Evolutionary conservation across 1,140 invertebrate species (phyloP).

Genomic region (Episyrphus balteatus): DNA sequence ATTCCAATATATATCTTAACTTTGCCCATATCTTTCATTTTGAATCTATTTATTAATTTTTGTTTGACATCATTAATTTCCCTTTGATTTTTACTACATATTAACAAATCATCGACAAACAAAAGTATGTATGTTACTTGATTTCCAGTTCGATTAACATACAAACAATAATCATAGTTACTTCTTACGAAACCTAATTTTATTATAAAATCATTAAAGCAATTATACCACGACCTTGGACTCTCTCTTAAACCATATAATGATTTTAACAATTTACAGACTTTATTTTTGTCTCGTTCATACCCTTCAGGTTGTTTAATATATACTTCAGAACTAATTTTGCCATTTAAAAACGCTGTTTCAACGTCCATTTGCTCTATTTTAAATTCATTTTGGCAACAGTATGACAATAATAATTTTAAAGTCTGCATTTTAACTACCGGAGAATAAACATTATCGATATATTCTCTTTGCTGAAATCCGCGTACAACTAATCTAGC

Average conservation of each 20-base stretch:
- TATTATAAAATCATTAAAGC: slow-evolving; percentile 16
- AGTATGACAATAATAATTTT: slow-evolving; percentile 29
- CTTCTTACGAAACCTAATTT: slow-evolving; percentile 5
- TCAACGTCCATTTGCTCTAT: slow-evolving; percentile 24
- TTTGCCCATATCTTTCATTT: slow-evolving; percentile 28
- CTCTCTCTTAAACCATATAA: slow-evolving; percentile 16
- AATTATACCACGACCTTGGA: slow-evolving; percentile 27
- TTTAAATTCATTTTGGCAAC: slow-evolving; percentile 17
- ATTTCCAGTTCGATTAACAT: slow-evolving; percentile 14
- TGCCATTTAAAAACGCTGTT: slow-evolving; percentile 34
- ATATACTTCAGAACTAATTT: slow-evolving; percentile 36
- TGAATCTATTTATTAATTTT: slow-evolving; percentile 21
- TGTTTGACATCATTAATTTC: slow-evolving; percentile 18
- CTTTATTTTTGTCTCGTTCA: slow-evolving; percentile 12
- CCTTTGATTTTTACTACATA: slow-evolving; percentile 8
- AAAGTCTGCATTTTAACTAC: slow-evolving; percentile 19
- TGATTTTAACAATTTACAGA: slow-evolving; percentile 6
- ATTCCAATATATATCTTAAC: slow-evolving; percentile 14
- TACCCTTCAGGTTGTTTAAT: slow-evolving; percentile 35
- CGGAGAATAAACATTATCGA: slow-evolving; percentile 14
- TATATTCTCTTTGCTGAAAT: slow-evolving; percentile 22
- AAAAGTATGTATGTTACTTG: slow-evolving; percentile 13
- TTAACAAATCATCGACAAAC: slow-evolving; percentile 11
- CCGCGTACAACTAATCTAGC: slow-evolving; percentile 30
- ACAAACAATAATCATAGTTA: slow-evolving; percentile 9